Base-by-base conservation (phyloP, 1,140 invertebrate species). In the Ceratina australensis region DNA sequence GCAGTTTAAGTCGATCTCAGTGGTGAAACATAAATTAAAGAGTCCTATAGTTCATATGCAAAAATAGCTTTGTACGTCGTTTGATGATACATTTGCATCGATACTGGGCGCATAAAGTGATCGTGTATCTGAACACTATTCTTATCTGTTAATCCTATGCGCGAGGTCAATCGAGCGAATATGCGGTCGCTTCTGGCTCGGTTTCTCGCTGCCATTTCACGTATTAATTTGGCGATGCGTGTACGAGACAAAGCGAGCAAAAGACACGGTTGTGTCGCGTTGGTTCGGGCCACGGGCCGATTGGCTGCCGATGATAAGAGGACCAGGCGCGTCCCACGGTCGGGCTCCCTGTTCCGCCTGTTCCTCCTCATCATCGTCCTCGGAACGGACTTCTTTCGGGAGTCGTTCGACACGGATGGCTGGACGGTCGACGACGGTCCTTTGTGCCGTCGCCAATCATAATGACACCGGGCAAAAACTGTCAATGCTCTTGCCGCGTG, bases 381-480 rank as follows among this genome's bases (percentile, higher is more conserved):
- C 5, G 33, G 33, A 42, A 42, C 64, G 20, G 64, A 52, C 49
- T 79, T 82, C 84, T 81, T 82, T 86, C 76, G 81, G 84, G 72
- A 77, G 79, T 74, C 79, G 80, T 86, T 72, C 71, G 78, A 84
- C 60, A 84, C 85, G 81, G 79, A 85, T 82, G 79, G 68, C 57
- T 86, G 84, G 22, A 16, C 72, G 65, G 84, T 78, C 84, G 84
- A 86, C 80, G 82, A 85, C 84, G 72, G 64, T 84, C 86, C 86
- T 87, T 87, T 87, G 86, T 87, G 83, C 86, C 84, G 74, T 87
- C 80, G 76, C 68, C 80, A 71, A 78, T 87, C 86, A 85, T 88
- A 87, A 88, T 88, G 87, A 88, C 87, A 87, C 68, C 66, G 15
- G 66, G 60, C 78, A 87, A 87, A 86, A 87, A 87, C 86, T 84